phyloP scores from a whole-genome alignment of 2,888 invertebrate genomes.

The Diadromus collaris region DNA sequence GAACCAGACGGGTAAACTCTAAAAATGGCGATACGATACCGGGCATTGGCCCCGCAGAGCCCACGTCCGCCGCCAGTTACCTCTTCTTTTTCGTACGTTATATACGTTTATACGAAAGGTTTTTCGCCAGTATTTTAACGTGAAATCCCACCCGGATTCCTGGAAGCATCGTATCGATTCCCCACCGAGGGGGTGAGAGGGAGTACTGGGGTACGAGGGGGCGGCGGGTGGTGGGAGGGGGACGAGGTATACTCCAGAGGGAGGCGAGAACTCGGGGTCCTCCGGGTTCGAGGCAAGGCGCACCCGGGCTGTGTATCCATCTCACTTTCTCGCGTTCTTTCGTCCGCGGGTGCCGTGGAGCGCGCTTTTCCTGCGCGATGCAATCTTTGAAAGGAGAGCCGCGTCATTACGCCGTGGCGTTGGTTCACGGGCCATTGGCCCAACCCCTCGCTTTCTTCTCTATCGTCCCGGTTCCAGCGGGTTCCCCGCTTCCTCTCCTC shows the following conservation, averaged over 20 bases:
- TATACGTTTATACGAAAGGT: constrained; percentile 48
- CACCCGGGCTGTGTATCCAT: constrained; percentile 24
- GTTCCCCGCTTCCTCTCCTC: constrained; percentile 66
- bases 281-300: constrained; percentile 45
- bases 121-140: constrained; percentile 75
- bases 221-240: constrained; percentile 50
- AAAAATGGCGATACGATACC: constrained; percentile 38
- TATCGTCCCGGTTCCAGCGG: constrained; percentile 58
- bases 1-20: constrained; percentile 43
- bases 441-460: constrained; percentile 69
- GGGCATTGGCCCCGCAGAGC: constrained; percentile 29
- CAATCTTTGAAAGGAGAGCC: constrained; percentile 80
- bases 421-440: constrained; percentile 80
- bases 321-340: constrained; percentile 36
- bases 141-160: constrained; percentile 73
- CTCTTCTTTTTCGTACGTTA: constrained; percentile 42
- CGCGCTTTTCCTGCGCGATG: constrained; percentile 79
- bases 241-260: constrained; percentile 72
- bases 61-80: constrained; percentile 23
- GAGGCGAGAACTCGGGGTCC: constrained; percentile 63
- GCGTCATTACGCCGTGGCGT: constrained; percentile 79
- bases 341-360: constrained; percentile 61
- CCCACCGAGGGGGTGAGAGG: constrained; percentile 39
- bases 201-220: too few relatives aligned
- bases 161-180: constrained; percentile 77